A percentile compares a stretch with the other conserved stretches of the same genome.
phyloP scores from a whole-genome alignment of 2,888 invertebrate genomes.

The Hemicrepidius hirtus region DNA sequence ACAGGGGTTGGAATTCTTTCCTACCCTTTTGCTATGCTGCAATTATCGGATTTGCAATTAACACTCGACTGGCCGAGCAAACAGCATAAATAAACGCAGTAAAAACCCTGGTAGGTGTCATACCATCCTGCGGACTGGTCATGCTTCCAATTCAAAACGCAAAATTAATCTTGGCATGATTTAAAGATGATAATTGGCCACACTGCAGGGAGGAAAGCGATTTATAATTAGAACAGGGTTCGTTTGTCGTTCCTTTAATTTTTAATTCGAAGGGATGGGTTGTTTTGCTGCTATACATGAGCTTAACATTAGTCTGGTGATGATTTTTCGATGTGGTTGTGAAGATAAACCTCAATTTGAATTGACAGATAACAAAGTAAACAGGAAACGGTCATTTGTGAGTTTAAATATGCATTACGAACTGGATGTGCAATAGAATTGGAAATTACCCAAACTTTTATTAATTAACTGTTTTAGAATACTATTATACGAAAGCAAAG shows the following conservation, averaged over 20 bases:
- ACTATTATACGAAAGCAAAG: no score
- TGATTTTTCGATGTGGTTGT: neutral
- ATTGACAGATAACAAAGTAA: neutral
- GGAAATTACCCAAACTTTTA: no score
- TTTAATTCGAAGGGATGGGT: conserved; percentile 9
- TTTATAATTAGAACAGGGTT: conserved; percentile 34
- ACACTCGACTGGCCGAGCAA: conserved; percentile 43
- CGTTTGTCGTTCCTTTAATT: conserved; percentile 16
- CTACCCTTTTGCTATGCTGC: conserved; percentile 29
- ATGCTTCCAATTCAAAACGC: conserved; percentile 20
- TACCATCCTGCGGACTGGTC: conserved; percentile 28
- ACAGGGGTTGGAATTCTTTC: no score
- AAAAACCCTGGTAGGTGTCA: conserved; percentile 43
- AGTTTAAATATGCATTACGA: neutral
- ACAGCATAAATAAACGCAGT: conserved; percentile 46
- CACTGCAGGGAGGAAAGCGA: conserved; percentile 37
- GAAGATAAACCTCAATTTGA: conserved; percentile 2
- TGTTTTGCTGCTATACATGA: neutral
- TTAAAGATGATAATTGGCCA: conserved; percentile 43
- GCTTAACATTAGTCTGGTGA: neutral
- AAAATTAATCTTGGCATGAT: conserved; percentile 38
- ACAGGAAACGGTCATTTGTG: neutral
- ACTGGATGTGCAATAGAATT: neutral
- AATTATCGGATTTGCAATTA: conserved; percentile 51
- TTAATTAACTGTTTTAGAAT: no score